Conservation (phyloP, 2,888 invertebrate genomes). For the Perizoma flavofasciatum region DNA sequence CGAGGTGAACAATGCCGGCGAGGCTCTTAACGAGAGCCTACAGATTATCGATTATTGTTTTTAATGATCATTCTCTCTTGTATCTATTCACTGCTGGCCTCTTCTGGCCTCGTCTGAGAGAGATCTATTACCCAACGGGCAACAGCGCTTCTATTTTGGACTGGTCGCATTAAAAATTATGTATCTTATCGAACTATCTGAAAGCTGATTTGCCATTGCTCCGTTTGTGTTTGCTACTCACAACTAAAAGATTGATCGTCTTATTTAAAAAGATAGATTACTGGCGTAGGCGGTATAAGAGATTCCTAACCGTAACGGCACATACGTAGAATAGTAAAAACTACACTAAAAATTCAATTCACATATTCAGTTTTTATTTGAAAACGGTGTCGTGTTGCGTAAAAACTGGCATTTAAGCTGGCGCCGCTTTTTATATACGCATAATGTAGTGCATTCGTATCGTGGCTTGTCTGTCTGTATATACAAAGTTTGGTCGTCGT, state of each 20-base stretch:
- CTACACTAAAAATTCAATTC: conserved; percentile 71
- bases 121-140: too few species aligned
- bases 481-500: conserved; percentile 40
- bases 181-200: too few species aligned
- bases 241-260: conserved; percentile 4
- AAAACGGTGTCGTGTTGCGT: conserved; percentile 54
- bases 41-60: too few species aligned
- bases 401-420: conserved; percentile 47
- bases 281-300: conserved; percentile 56
- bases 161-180: conserved; percentile 19
- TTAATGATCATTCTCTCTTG: neutral
- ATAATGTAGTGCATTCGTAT: conserved; percentile 47
- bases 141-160: neutral
- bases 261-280: conserved; percentile 36
- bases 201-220: conserved; percentile 11
- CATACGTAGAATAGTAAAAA: conserved; percentile 59
- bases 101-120: neutral
- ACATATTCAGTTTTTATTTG: conserved; percentile 56
- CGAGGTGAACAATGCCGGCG: conserved; percentile 47
- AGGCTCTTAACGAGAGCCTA: conserved; percentile 43
- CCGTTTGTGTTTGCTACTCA: neutral
- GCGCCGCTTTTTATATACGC: conserved; percentile 57
- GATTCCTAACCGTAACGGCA: conserved; percentile 75
- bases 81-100: neutral
- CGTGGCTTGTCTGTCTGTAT: conserved; percentile 27